Percentiles rank a stretch among this genome's conserved stretches.
Conservation (phyloP, 2,888 invertebrate species). For the Leptinotarsa peninsularis region DNA sequence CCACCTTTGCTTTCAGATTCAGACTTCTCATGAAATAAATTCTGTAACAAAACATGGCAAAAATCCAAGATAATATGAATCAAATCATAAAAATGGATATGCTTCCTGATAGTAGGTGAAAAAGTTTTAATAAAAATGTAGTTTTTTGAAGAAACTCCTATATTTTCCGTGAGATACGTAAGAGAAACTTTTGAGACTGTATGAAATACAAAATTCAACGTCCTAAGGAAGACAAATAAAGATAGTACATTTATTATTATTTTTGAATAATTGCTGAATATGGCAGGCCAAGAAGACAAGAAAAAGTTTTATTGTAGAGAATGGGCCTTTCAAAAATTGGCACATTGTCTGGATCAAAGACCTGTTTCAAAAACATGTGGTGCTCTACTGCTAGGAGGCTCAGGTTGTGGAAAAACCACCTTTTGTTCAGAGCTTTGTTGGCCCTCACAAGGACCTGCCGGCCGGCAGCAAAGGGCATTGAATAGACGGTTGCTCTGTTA, state of each 20-base stretch:
- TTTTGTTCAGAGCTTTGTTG: constrained; percentile 83
- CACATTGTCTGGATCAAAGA: constrained; percentile 90
- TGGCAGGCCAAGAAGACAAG: constrained; percentile 70
- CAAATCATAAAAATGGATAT: constrained; percentile 34
- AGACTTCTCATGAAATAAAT: constrained; percentile 16
- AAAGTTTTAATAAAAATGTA: constrained; percentile 46
- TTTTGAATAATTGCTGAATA: constrained; percentile 41
- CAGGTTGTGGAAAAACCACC: constrained; percentile 95
- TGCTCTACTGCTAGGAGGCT: constrained; percentile 86
- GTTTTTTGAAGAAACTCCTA: constrained; percentile 34
- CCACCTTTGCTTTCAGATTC: constrained; percentile 21
- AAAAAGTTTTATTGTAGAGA: constrained; percentile 90
- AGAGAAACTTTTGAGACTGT: constrained; percentile 51
- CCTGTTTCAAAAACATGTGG: constrained; percentile 88
- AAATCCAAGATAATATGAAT: constrained; percentile 33
- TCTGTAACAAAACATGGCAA: constrained; percentile 40
- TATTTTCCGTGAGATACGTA: constrained; percentile 48
- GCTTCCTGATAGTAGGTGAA: constrained; percentile 41
- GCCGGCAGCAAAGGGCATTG: constrained; percentile 78
- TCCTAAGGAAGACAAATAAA: constrained; percentile 53
- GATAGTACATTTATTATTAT: constrained; percentile 39
- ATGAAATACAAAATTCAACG: constrained; percentile 45
- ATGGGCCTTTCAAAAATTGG: constrained; percentile 95
- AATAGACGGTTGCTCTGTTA: constrained; percentile 85
- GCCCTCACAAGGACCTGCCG: constrained; percentile 76